Conservation (phyloP, 2,888 invertebrate genomes). For the Selenia dentaria region DNA sequence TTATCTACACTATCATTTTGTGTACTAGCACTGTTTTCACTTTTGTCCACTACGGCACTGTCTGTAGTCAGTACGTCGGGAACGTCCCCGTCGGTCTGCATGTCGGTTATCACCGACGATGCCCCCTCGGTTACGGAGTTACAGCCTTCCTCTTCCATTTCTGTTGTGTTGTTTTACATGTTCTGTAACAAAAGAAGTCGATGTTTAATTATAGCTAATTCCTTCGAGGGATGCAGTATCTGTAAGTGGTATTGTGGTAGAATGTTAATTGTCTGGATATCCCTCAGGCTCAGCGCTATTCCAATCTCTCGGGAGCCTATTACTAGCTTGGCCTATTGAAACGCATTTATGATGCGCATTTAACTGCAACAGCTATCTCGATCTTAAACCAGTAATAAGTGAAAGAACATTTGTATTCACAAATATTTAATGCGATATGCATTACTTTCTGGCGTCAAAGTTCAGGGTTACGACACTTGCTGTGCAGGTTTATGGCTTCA, state of each 20-base stretch:
- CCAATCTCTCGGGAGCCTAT: constrained; percentile 58
- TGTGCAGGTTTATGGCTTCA: constrained; percentile 50
- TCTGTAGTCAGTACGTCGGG: constrained; percentile 38
- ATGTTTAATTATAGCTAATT: constrained; percentile 30
- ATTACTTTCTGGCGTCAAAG: constrained; percentile 41
- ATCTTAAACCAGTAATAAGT: background rate
- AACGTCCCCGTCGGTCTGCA: constrained; percentile 43
- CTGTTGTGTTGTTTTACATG: constrained; percentile 64
- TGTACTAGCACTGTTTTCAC: constrained; percentile 38
- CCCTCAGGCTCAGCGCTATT: constrained; percentile 44
- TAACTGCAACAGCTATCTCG: too few relatives aligned
- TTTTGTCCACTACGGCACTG: constrained; percentile 29
- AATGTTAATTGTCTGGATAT: constrained; percentile 54
- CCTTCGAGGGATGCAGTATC: constrained; percentile 38
- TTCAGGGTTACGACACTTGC: constrained; percentile 40
- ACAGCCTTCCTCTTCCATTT: constrained; percentile 68
- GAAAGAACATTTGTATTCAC: constrained; percentile 8
- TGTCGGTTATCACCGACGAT: constrained; percentile 40
- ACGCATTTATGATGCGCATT: constrained; percentile 11
- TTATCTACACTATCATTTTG: constrained; percentile 49
- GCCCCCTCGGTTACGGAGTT: constrained; percentile 46
- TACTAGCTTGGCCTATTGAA: constrained; percentile 52
- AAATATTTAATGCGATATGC: constrained; percentile 7
- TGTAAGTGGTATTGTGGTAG: constrained; percentile 47
- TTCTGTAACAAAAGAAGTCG: constrained; percentile 69